Base-by-base conservation (phyloP, 2,113 vertebrate genomes). In the Sigmodon hispidus region DNA sequence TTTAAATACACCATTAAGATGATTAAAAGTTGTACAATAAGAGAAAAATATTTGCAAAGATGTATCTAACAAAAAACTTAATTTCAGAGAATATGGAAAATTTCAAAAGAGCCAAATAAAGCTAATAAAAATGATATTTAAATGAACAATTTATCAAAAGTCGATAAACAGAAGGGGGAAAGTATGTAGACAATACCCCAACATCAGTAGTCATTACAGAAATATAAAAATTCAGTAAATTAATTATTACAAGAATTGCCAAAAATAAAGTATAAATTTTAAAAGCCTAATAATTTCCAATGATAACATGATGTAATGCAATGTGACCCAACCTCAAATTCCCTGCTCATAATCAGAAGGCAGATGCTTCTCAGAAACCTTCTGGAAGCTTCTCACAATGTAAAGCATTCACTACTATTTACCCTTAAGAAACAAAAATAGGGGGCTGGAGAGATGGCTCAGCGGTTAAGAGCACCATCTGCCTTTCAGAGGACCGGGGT, bases 31-130 rank as follows among this genome's bases (percentile, higher is more conserved):
- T 75, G 84, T 6, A n/a, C 52, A 43, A 87, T 65, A 83, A 6
- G 31, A 90, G 19, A 93, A 96, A 94, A 96, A 77, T 90, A 77
- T n/a, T 72, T 92, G 29, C 45, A 86, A 94, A 92, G 24, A 55
- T 34, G 16, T 40, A n/a, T 69, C 55, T 59, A 89, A 75, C 19
- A 83, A 92, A 83, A 92, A 79, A 29, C 1, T 84, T 75, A 2
- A 45, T 75, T 29, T 91, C 59, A 57, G 13, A 70, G 63, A 75
- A 85, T 70, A 79, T 55, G 84, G 79, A 34, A n/a, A 4, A 65
- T 5, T 69, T 89, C 10, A 85, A 1, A 40, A 84, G 61, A 11
- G 55, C 43, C 21, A 89, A 88, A 90, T 73, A n/a, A 8, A 43
- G 3, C 63, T 50, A 31, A 88, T 36, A 80, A 40, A 79, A 94